Conservation (phyloP, 1,140 invertebrate species). For the Drosophila pruinosa region DNA sequence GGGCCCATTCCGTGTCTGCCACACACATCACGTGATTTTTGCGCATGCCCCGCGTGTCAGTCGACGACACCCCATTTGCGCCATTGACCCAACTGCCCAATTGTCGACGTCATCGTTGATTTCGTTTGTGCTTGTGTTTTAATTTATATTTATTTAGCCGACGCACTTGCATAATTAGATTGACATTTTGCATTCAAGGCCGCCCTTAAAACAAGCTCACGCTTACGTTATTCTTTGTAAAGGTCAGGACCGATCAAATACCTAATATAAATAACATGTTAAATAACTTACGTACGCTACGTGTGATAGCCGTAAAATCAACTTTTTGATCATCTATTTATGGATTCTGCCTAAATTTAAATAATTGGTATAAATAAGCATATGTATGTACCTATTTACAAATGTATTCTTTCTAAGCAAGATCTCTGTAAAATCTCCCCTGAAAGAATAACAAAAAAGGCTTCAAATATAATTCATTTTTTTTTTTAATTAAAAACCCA, state of each 20-base stretch:
- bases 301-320: no score
- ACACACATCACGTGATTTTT: conserved; percentile 70
- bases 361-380: no score
- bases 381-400: no score
- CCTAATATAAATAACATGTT: no score
- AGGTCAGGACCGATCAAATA: neutral
- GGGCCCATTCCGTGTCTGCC: conserved; percentile 12
- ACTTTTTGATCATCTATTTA: no score
- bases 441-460: no score
- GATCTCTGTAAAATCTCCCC: no score
- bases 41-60: conserved; percentile 53
- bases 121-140: neutral
- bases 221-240: neutral
- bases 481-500: no score
- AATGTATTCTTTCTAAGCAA: no score
- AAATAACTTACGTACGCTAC: no score
- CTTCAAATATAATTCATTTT: no score
- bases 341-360: no score
- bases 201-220: neutral
- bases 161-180: conserved; percentile 44
- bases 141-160: neutral
- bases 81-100: conserved; percentile 56
- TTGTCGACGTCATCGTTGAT: conserved; percentile 36
- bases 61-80: conserved; percentile 12
- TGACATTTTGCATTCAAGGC: conserved; percentile 43